Base-by-base conservation (phyloP, 2,797 vertebrate genomes). In the Rhinatrema bivittatum region DNA sequence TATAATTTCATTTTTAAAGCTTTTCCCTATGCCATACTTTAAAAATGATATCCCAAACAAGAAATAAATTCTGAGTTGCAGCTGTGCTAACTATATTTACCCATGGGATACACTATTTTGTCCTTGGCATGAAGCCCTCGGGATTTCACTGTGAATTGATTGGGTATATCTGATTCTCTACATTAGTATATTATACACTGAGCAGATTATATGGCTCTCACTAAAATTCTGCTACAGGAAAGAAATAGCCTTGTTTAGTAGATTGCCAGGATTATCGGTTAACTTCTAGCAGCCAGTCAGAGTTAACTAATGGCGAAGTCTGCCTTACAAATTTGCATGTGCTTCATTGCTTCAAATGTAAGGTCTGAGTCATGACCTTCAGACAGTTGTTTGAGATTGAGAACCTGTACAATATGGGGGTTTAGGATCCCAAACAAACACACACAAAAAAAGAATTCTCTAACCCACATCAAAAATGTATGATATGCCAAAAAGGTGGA, bases 1-100 rank as follows among this genome's bases (percentile, higher is more conserved):
- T 68, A 76, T 79, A 82, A 82, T 83, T 84, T 75, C 76, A 76
- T 76, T 78, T 79, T 79, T 81, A 82, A 79, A 79, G 77, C 71
- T 73, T 69, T 68, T 63, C n/a, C 56, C 66, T 61, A 53, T 60
- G 72, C 70, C 78, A 76, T 71, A 55, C 77, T 79, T 81, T 81
- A 72, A 70, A 76, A 82, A 78, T 78, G 75, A 79, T 72, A 71
- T 62, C 70, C 61, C 78, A 59, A 76, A 76, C 74, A 76, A 79
- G 81, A 75, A 79, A 79, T 82, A 78, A 81, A 82, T 82, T 72
- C 70, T 71, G 71, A 68, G 71, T 60, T 65, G 71, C 73, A 72
- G 72, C 76, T 75, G 71, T 47, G 66, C 70, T 67, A 70, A 65
- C 74, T 66, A 30, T 60, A 65, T 63, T 65, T 73, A 53, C 74